Evolutionary conservation across 2,113 vertebrate species (phyloP).

Genomic region (Takifugu flavidus): DNA sequence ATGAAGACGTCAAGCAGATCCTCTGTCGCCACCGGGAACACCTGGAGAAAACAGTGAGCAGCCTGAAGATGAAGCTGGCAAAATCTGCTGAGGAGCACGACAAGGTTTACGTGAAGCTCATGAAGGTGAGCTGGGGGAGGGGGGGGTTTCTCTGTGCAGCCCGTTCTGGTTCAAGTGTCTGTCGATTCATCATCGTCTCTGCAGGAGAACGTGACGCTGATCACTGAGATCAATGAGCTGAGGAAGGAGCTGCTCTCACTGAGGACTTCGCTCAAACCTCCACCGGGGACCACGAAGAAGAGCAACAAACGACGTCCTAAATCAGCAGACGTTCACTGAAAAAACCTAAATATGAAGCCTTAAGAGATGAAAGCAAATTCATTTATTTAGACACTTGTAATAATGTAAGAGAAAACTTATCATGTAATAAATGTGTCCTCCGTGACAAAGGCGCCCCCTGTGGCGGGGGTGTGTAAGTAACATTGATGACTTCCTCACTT

Average conservation of each 20-base stretch:
- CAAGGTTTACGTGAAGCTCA: slow-evolving; percentile 75
- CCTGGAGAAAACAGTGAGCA: slow-evolving; percentile 79
- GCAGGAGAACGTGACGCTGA: slow-evolving; percentile 70
- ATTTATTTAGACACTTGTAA: no score
- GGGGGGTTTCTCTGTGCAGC: neutral
- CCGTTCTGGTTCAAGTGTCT: neutral
- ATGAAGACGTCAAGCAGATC: slow-evolving; percentile 78
- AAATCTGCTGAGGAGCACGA: slow-evolving; percentile 80
- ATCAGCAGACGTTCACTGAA: neutral
- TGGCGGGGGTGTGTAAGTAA: no score
- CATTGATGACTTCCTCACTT: no score
- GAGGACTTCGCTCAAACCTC: slow-evolving; percentile 44
- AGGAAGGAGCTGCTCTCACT: slow-evolving; percentile 49
- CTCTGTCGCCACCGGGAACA: slow-evolving; percentile 76
- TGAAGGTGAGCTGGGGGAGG: slow-evolving; percentile 75
- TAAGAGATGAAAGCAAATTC: no score
- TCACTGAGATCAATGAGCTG: slow-evolving; percentile 68
- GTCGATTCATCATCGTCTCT: neutral
- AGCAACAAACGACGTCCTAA: slow-evolving; percentile 10
- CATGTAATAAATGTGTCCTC: no score
- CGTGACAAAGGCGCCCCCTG: no score
- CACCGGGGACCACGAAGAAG: slow-evolving; percentile 48
- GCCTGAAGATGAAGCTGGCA: slow-evolving; percentile 77
- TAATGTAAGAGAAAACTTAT: no score
- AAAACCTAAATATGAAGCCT: neutral